These are phyloP conservation scores for Tinea semifulvella DNA, from an alignment of 2,888 invertebrate species.

Conservation along the genomic window DNA sequence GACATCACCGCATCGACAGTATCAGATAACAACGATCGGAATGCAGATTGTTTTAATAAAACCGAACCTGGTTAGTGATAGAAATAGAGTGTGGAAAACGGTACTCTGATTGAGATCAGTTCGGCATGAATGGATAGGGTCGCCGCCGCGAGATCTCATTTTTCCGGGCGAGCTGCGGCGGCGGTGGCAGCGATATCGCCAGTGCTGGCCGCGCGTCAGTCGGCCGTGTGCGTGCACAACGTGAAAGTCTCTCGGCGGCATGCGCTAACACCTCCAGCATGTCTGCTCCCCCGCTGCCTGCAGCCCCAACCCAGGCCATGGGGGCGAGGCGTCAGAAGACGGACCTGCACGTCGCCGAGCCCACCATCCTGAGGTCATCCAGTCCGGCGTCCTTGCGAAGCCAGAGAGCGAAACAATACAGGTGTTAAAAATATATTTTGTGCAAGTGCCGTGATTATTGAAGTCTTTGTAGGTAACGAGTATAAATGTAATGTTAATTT, in stretches of 20 bases:
- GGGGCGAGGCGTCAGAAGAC: conserved; percentile 69
- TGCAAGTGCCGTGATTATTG: too few species aligned
- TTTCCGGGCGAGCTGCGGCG: conserved; percentile 48
- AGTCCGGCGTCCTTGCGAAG: conserved; percentile 66
- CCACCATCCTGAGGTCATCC: conserved; percentile 40
- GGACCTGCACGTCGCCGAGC: conserved; percentile 57
- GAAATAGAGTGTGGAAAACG: conserved; percentile 55
- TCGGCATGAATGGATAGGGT: conserved; percentile 61
- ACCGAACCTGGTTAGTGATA: conserved; percentile 22
- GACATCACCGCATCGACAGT: conserved; percentile 14
- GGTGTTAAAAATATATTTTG: conserved; percentile 29
- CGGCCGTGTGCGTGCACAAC: conserved; percentile 59
- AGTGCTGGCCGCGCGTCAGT: conserved; percentile 39
- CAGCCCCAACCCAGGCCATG: conserved; percentile 27
- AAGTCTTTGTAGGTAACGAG: too few species aligned
- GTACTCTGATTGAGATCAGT: conserved; percentile 48
- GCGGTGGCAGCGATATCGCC: conserved; percentile 39
- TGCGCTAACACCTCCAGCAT: conserved; percentile 32
- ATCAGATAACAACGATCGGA: not conserved
- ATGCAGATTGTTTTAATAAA: not conserved
- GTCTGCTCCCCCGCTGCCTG: conserved; percentile 26
- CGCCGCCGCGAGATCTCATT: conserved; percentile 54
- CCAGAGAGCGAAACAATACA: conserved; percentile 60
- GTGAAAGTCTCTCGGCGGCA: conserved; percentile 53
- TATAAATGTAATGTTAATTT: not conserved